Base-by-base conservation (phyloP, 2,113 vertebrate genomes). In the Salvator merianae region DNA sequence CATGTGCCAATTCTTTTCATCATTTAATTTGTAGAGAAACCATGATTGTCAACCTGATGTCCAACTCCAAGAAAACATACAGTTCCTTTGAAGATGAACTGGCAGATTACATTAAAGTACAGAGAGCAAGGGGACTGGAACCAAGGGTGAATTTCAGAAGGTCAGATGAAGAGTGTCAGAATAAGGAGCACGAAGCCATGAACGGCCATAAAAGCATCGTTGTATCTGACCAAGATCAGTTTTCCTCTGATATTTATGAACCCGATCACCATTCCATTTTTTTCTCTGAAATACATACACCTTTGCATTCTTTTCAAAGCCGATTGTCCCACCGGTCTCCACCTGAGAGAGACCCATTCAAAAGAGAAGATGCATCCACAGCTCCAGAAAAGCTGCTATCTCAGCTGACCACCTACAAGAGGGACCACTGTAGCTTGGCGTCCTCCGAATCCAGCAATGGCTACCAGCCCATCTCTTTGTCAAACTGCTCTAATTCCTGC, bases 21-120 rank as follows among this genome's bases (percentile, higher is more conserved):
- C 84, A 18, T 36, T 77, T 68, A 47, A 47, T 66, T 84, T 83
- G 32, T 94, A 99, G 98, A 94, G 94, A 97, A 94, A 95, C 88
- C 84, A 94, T 93, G 53, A 93, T 96, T 65, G 82, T 87, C 5
- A 93, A 93, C 62, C 89, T 96, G 38, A 92, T 87, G 84, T 96
- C 96, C 89, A 95, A 95, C 84, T 94, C 96, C 77, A 94, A 96
- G 86, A 97, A 97, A 91, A 93, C 90, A 34, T 95, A 94, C 80
- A 86, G 85, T 88, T 97, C 96, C 53, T 97, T 96, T 91, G 95
- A 97, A 92, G 96, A 97, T 77, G 97, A 98, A 90, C 93, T 98
- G 81, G 94, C 93, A 10, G 96, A 97, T 92, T 97, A 97, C 87
- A 95, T 97, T 84, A 92, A 96, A 94, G 96, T 97, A 9, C 97